Evolutionary conservation across 2,113 vertebrate species (phyloP), one percentile per base, ranked within the genome.

Genomic region (Ictalurus furcatus): DNA sequence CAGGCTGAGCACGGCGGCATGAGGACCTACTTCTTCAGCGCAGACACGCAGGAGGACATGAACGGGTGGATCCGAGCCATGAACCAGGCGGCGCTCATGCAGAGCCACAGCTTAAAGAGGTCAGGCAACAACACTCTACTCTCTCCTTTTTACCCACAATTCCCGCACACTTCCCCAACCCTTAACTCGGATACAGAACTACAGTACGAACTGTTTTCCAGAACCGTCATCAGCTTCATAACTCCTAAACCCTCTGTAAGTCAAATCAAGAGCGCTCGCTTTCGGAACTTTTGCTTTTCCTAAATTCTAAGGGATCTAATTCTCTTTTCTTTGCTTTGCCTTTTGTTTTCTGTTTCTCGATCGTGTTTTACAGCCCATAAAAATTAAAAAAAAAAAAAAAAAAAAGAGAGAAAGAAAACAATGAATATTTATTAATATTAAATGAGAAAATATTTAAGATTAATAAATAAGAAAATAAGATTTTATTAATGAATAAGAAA

Each of bases 11-110:
- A 98, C 93, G 96, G 97, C 0, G 97, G 97, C 93, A 98, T 99
- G 98, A 93, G 98, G 93, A 99, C 98, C 0, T 99, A 99, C 94
- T 99, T 96, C 96, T 99, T 99, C 96, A 99, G 98, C 76, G 98
- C 98, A 0, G 98, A 99, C 92, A 99, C 98, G 58, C 97, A 96
- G 86, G 98, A 99, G 93, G 98, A 99, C 91, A 98, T 99, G 98
- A 99, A 97, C 40, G 95, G 96, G 86, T 99, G 98, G 98, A 96
- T 99, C 93, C 95, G 96, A 89, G 98, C 97, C 92, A 99, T 99
- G 98, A 99, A 99, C 93, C 97, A 99, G 94, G 97, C 98, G 65
- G 97, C 98, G 6, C 97, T 98, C 93, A 97, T 99, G 97, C 97
- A 98, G 93, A 97, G 95, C 91, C 96, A 95, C 86, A 95, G 96